Percentiles rank a stretch among this genome's conserved stretches.
Evolutionary conservation across 2,888 invertebrate genomes (phyloP).

Genomic region (Amiota mariae): DNA sequence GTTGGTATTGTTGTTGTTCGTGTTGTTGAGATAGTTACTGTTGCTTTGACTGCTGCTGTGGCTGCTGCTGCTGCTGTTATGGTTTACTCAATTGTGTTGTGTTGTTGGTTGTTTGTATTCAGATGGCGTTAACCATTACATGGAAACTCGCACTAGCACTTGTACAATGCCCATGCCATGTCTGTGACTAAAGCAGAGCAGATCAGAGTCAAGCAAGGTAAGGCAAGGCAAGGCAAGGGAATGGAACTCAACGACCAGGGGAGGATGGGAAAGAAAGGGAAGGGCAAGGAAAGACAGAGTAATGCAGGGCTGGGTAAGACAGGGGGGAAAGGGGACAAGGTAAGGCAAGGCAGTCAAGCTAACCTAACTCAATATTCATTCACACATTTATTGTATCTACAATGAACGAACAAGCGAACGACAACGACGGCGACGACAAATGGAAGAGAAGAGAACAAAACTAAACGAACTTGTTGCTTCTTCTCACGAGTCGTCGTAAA

Average conservation of each 20-base stretch:
- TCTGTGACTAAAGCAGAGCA: no score
- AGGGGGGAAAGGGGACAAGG: not conserved
- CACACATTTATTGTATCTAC: not conserved
- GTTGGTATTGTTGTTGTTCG: not conserved
- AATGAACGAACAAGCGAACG: not conserved
- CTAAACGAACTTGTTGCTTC: constrained; percentile 4
- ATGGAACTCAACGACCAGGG: no score
- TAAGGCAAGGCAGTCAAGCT: not conserved
- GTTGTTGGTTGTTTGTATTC: constrained; percentile 33
- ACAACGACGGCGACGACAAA: no score
- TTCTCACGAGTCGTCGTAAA: not conserved
- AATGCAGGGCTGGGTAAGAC: no score
- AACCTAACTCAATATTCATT: constrained; percentile 4
- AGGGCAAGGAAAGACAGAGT: no score
- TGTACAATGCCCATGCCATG: constrained; percentile 10
- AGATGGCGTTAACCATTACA: constrained; percentile 65
- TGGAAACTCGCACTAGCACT: constrained; percentile 59
- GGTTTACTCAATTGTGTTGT: not conserved
- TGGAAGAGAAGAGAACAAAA: no score
- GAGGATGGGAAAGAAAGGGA: no score
- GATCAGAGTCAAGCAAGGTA: no score
- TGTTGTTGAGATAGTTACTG: not conserved
- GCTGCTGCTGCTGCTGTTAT: not conserved
- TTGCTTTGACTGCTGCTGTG: not conserved
- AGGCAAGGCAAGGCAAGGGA: no score